Evolutionary conservation across 2,888 invertebrate species (phyloP).

Genomic region (Mesorhabditis spiculigera): DNA sequence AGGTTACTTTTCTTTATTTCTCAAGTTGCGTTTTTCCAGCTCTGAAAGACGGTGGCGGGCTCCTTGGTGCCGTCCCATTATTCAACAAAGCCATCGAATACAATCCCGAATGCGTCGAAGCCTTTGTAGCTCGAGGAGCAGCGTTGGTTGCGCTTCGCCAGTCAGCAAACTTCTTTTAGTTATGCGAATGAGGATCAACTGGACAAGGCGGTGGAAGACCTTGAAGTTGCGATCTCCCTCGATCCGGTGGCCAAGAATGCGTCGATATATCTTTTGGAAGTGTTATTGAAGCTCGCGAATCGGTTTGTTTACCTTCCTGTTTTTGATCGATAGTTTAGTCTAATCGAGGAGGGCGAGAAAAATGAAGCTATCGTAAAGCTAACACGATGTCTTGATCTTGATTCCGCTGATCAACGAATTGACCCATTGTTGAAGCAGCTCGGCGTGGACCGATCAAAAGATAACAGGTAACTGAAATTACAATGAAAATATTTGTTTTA

Average conservation of each 20-base stretch:
- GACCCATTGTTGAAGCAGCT: background rate
- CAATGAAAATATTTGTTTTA: too few relatives aligned
- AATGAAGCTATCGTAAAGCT: conserved; percentile 1
- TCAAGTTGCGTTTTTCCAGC: background rate
- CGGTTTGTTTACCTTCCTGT: background rate
- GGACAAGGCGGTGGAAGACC: background rate
- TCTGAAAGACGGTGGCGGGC: background rate
- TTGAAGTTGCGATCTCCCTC: background rate
- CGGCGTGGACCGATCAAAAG: background rate
- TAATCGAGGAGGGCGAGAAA: background rate
- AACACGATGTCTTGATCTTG: background rate
- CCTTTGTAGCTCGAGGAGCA: conserved; percentile 1
- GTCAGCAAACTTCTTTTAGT: background rate
- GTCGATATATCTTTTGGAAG: background rate
- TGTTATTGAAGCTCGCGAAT: background rate
- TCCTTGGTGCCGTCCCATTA: background rate
- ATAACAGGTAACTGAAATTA: too few relatives aligned
- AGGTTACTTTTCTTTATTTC: background rate
- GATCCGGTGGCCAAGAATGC: background rate
- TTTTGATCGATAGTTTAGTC: background rate
- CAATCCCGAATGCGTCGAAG: background rate
- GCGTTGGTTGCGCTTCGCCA: background rate
- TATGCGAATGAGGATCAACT: background rate
- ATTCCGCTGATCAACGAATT: background rate
- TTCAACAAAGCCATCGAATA: background rate